These are phyloP conservation scores for Oxyura jamaicensis DNA, from an alignment of 2,113 vertebrate genomes.

Conservation along the genomic window DNA sequence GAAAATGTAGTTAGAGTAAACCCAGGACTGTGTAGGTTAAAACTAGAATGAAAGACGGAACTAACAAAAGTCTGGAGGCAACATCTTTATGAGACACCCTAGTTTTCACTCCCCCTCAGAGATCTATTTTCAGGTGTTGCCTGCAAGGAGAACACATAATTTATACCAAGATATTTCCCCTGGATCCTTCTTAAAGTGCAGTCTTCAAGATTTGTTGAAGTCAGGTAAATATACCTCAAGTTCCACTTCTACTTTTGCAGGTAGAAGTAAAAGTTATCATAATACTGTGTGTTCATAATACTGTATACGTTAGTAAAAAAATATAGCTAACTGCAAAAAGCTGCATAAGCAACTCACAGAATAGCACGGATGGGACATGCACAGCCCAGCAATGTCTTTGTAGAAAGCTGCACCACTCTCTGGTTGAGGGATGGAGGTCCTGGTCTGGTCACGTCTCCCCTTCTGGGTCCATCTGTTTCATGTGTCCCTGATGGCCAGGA, in stretches of 20 bases:
- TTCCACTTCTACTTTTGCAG: not conserved
- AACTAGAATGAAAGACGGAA: not conserved
- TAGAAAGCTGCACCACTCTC: too few species aligned
- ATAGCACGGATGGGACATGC: too few species aligned
- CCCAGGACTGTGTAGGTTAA: not conserved
- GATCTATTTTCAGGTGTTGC: slow-evolving; percentile 27
- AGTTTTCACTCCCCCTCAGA: slow-evolving; percentile 16
- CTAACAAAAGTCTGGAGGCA: not conserved
- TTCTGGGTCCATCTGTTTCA: too few species aligned
- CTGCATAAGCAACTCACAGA: too few species aligned
- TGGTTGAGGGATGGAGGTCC: too few species aligned
- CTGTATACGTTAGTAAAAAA: too few species aligned
- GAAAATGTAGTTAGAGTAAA: not conserved
- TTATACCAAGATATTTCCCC: not conserved
- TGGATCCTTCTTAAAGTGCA: not conserved
- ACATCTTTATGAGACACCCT: slow-evolving; percentile 20
- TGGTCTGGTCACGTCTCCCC: too few species aligned
- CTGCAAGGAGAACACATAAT: not conserved
- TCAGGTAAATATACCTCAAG: not conserved
- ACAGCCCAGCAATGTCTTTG: too few species aligned
- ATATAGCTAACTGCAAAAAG: too few species aligned
- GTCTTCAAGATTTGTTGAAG: not conserved
- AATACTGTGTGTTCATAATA: too few species aligned
- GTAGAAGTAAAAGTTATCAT: not conserved
- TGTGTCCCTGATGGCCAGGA: too few species aligned